Percentiles rank a stretch among this genome's conserved stretches.
Evolutionary conservation across 2,888 invertebrate species (phyloP).

Genomic region (Osmoderma eremita): DNA sequence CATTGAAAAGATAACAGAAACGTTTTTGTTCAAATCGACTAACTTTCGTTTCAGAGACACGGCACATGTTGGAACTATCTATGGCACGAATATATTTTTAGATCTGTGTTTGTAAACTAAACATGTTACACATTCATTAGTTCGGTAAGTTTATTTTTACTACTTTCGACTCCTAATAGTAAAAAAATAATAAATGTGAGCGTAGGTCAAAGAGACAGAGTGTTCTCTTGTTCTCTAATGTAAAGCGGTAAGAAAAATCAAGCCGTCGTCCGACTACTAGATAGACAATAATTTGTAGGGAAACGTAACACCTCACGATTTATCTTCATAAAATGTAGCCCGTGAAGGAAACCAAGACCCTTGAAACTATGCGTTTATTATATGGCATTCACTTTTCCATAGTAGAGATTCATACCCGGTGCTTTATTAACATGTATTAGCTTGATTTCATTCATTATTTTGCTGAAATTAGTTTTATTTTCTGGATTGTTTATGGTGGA

Average conservation of each 20-base stretch:
- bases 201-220: constrained; percentile 29
- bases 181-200: constrained; percentile 30
- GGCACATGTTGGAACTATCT: constrained; percentile 33
- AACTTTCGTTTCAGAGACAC: constrained; percentile 23
- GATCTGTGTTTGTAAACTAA: constrained; percentile 38
- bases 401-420: too few species aligned
- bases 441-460: too few species aligned
- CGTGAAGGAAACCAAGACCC: constrained; percentile 35
- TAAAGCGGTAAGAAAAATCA: constrained; percentile 9
- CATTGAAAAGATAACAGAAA: constrained; percentile 14
- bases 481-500: too few species aligned
- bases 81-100: constrained; percentile 32
- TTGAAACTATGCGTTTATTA: constrained; percentile 23
- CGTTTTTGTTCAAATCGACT: constrained; percentile 12
- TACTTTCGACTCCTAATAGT: constrained; percentile 26
- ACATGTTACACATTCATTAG: constrained; percentile 37
- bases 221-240: constrained; percentile 16
- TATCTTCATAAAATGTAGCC: constrained; percentile 40
- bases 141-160: constrained; percentile 36
- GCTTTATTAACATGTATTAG: too few species aligned
- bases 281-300: constrained; percentile 42
- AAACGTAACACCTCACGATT: constrained; percentile 36
- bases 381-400: constrained; percentile 16
- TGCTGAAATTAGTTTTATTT: too few species aligned
- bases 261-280: constrained; percentile 4